Conservation (phyloP, 2,113 vertebrate species). For the Holacanthus passer region DNA sequence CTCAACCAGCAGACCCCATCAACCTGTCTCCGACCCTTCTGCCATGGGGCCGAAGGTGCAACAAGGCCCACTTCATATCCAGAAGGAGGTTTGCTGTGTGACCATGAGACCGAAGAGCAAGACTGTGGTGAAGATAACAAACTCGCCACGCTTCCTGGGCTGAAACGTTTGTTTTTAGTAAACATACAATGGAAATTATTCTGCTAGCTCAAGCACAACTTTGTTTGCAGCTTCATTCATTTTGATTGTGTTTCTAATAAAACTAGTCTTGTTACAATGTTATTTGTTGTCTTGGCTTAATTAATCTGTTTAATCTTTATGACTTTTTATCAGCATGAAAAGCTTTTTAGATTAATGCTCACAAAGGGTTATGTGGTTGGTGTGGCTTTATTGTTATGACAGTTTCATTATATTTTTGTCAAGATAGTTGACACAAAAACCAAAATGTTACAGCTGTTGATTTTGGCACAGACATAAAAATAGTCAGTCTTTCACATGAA, state of each 20-base stretch:
- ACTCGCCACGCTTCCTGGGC: conserved; percentile 6
- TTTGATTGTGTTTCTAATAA: neutral
- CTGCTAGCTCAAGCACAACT: neutral
- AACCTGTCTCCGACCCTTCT: neutral
- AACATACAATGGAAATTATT: neutral
- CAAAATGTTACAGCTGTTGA: neutral
- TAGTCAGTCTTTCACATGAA: too few species aligned
- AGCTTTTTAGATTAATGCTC: too few species aligned
- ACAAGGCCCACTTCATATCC: neutral
- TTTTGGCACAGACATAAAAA: too few species aligned
- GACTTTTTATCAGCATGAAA: too few species aligned
- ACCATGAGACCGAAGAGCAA: neutral
- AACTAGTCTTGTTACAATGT: neutral
- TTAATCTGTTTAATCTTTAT: neutral
- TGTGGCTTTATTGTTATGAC: too few species aligned
- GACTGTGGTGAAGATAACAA: conserved; percentile 13
- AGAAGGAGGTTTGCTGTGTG: neutral
- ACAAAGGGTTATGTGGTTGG: too few species aligned
- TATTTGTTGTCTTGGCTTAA: neutral
- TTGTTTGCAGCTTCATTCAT: neutral
- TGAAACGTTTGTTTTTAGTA: neutral
- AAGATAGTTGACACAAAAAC: too few species aligned
- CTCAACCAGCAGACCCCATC: neutral
- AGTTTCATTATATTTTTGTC: neutral
- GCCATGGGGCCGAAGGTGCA: neutral